Conservation (phyloP, 2,888 invertebrate species). For the Megalurothrips usitatus region DNA sequence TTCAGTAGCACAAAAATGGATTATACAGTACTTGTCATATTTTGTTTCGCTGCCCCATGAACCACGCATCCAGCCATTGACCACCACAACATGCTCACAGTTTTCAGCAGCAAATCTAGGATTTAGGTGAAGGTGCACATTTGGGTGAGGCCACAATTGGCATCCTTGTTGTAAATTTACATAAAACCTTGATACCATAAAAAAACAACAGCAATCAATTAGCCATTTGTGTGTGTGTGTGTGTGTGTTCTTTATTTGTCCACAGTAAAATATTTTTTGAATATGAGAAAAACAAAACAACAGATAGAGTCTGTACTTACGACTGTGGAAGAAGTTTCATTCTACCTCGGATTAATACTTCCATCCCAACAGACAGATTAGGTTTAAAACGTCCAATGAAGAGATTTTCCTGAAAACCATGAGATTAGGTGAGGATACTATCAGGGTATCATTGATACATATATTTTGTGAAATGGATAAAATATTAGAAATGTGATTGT, state of each 20-base stretch:
- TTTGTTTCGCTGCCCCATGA: not conserved
- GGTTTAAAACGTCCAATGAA: not conserved
- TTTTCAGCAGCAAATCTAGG: slow-evolving; percentile 11
- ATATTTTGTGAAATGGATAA: no score
- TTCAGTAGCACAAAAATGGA: not conserved
- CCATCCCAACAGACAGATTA: not conserved
- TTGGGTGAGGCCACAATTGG: slow-evolving; percentile 6
- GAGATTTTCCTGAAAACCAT: not conserved
- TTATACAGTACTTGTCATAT: not conserved
- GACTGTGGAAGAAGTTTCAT: slow-evolving; percentile 5
- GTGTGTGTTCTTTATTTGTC: no score
- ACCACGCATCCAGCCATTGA: slow-evolving; percentile 6
- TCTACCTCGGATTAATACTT: not conserved
- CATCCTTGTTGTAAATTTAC: slow-evolving; percentile 1
- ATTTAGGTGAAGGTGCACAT: slow-evolving; percentile 13
- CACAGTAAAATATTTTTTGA: not conserved
- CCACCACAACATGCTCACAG: slow-evolving; percentile 14
- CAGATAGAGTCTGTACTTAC: not conserved
- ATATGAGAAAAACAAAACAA: not conserved
- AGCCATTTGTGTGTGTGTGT: no score
- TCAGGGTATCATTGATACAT: no score
- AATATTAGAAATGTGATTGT: no score
- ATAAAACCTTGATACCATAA: not conserved
- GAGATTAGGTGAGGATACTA: not conserved
- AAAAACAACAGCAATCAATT: not conserved